These are phyloP conservation scores for Hemibagrus guttatus DNA, from an alignment of 2,797 vertebrate genomes.

Conservation along the genomic window DNA sequence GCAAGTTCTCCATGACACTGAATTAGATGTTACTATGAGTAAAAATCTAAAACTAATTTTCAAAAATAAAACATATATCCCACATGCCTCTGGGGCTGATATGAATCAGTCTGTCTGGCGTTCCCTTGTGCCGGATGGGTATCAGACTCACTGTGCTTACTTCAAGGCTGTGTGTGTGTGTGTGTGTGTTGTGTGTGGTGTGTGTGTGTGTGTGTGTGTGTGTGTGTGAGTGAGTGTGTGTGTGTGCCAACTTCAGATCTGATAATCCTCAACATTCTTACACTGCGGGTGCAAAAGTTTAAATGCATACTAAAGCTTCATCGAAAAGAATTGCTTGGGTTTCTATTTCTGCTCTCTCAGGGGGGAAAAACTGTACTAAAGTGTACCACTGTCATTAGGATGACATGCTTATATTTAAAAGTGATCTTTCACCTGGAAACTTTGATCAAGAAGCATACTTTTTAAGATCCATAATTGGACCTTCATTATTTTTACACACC, in stretches of 20 bases:
- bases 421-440: background rate
- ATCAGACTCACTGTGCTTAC: conserved; percentile 64
- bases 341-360: conserved; percentile 9
- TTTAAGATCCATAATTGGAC: background rate
- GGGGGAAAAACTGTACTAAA: background rate
- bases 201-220: background rate
- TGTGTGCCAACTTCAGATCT: conserved; percentile 65
- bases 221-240: background rate
- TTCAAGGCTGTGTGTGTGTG: conserved; percentile 45
- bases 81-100: conserved; percentile 38
- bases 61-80: conserved; percentile 39
- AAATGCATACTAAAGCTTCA: conserved; percentile 54
- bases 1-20: background rate
- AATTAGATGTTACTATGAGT: background rate
- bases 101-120: conserved; percentile 65
- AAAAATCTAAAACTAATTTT: background rate
- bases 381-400: background rate
- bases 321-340: conserved; percentile 51
- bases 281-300: conserved; percentile 46
- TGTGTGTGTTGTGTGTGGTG: conserved; percentile 25
- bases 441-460: background rate
- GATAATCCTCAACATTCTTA: conserved; percentile 63
- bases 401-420: background rate
- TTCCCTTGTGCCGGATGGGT: conserved; percentile 61
- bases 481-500: background rate